These are phyloP conservation scores for Rutpela maculata DNA, from an alignment of 2,888 invertebrate species.

Conservation along the genomic window DNA sequence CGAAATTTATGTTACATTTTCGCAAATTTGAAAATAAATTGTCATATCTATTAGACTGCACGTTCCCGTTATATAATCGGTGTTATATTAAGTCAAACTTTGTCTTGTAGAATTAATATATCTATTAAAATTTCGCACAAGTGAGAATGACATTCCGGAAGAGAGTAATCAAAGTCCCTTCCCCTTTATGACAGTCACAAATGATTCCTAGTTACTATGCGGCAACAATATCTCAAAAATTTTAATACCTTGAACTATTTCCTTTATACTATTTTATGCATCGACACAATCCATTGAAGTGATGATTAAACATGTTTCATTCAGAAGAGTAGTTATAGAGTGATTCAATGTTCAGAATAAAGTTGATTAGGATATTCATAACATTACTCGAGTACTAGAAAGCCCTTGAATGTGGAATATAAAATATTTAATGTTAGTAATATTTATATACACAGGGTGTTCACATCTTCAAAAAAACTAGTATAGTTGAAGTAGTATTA, in stretches of 20 bases:
- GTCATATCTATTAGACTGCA: too few relatives aligned
- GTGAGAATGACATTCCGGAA: slow-evolving; percentile 39
- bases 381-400: too few relatives aligned
- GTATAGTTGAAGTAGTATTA: too few relatives aligned
- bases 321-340: not conserved
- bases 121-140: slow-evolving; percentile 42
- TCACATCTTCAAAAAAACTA: too few relatives aligned
- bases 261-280: slow-evolving; percentile 24
- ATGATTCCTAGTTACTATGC: slow-evolving; percentile 47
- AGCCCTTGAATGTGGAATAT: too few relatives aligned
- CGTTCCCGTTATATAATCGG: not conserved
- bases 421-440: too few relatives aligned
- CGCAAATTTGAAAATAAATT: too few relatives aligned
- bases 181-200: slow-evolving; percentile 44
- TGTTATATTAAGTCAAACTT: not conserved
- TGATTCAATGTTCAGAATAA: too few relatives aligned
- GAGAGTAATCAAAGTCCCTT: slow-evolving; percentile 46
- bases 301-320: not conserved
- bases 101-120: slow-evolving; percentile 36
- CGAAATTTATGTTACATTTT: too few relatives aligned
- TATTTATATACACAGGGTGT: too few relatives aligned
- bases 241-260: slow-evolving; percentile 39
- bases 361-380: too few relatives aligned
- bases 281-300: not conserved
- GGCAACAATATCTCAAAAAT: slow-evolving; percentile 42